Evolutionary conservation across 2,113 vertebrate genomes (phyloP).

Genomic region (Psammodynastes pulverulentus): DNA sequence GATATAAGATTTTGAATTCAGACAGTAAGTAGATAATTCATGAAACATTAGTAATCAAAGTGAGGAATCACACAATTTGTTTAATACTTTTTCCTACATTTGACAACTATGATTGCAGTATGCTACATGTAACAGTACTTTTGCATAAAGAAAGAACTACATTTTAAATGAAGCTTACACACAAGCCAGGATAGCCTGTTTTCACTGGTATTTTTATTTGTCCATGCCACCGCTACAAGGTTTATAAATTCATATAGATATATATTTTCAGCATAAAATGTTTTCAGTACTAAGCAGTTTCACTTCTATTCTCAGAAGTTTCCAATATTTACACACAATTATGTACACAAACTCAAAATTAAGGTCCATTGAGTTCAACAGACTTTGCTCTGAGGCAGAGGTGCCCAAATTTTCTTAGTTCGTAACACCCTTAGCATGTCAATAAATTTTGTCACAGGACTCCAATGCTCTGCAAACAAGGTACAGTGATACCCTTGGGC

Average conservation of each 20-base stretch:
- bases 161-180: background rate
- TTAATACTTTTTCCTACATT: background rate
- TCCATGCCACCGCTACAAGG: background rate
- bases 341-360: background rate
- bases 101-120: background rate
- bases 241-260: background rate
- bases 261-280: background rate
- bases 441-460: background rate
- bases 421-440: background rate
- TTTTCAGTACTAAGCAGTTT: background rate
- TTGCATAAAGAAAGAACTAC: background rate
- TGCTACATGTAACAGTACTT: background rate
- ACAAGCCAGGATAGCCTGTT: background rate
- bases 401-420: background rate
- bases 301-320: background rate
- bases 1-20: background rate
- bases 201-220: background rate
- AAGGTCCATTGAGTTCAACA: background rate
- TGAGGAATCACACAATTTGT: background rate
- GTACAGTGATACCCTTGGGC: background rate
- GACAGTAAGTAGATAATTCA: background rate
- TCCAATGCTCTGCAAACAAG: background rate
- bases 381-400: background rate
- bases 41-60: background rate
- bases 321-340: background rate